Percentiles rank a stretch among this genome's conserved stretches.
Conservation (phyloP, 2,113 vertebrate genomes). For the Syngnathoides biaculeatus region DNA sequence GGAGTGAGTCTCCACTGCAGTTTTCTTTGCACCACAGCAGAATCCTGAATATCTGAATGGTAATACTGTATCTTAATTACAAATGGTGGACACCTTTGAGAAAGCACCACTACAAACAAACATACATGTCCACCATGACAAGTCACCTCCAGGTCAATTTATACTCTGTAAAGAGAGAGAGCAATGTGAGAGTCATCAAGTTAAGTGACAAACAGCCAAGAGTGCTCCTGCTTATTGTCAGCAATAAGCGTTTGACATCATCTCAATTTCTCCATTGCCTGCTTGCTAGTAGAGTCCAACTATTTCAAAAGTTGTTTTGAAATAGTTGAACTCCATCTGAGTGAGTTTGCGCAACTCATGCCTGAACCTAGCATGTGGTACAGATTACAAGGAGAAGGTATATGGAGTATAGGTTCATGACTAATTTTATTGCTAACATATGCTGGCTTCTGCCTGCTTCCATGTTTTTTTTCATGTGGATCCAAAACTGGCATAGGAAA, state of each 20-base stretch:
- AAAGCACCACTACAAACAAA: conserved; percentile 14
- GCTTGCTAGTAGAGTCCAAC: neutral
- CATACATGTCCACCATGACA: conserved; percentile 32
- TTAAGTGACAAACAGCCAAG: neutral
- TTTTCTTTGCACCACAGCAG: neutral
- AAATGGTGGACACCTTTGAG: neutral
- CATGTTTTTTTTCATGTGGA: conserved; percentile 37
- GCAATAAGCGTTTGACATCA: neutral
- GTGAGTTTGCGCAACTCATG: conserved; percentile 44
- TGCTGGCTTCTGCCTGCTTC: conserved; percentile 45
- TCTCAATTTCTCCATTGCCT: neutral
- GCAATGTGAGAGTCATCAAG: conserved; percentile 10
- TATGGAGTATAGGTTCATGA: conserved; percentile 42
- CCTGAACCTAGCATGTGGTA: conserved; percentile 59
- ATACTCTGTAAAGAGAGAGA: conserved; percentile 9
- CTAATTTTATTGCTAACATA: conserved; percentile 65
- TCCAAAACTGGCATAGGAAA: conserved; percentile 31
- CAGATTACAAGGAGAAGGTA: conserved; percentile 65
- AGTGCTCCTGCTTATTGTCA: neutral
- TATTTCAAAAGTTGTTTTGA: conserved; percentile 3
- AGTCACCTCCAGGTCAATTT: conserved; percentile 23
- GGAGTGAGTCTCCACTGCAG: neutral
- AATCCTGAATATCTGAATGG: neutral
- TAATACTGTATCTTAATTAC: conserved; percentile 33
- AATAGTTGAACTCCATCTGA: conserved; percentile 8